phyloP scores from a whole-genome alignment of 2,113 vertebrate species.

The Pelodiscus sinensis region DNA sequence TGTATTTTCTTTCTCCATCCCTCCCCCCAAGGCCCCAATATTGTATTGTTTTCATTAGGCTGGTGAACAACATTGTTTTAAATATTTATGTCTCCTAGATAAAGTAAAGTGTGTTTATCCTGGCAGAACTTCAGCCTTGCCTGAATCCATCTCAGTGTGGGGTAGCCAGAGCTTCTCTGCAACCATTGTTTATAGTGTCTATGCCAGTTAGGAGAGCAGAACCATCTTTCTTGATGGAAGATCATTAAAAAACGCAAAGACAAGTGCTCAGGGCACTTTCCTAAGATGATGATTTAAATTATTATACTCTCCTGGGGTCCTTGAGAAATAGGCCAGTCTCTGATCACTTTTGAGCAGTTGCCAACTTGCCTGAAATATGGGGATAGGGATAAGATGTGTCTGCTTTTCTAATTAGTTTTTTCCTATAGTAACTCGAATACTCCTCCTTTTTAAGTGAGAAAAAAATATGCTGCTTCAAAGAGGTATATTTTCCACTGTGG shows the following conservation, averaged over 20 bases:
- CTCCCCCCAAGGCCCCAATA: no score
- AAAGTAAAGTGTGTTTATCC: constrained; percentile 44
- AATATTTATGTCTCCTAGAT: constrained; percentile 26
- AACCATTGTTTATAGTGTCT: constrained; percentile 47
- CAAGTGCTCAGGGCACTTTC: constrained; percentile 72
- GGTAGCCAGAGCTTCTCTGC: constrained; percentile 36
- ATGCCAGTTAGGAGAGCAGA: constrained; percentile 59
- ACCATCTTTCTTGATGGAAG: constrained; percentile 1
- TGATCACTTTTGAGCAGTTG: constrained; percentile 77
- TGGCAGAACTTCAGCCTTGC: constrained; percentile 54
- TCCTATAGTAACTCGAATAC: constrained; percentile 63
- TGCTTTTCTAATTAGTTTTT: constrained; percentile 79
- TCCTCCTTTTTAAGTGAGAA: constrained; percentile 71
- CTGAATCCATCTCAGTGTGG: constrained; percentile 31
- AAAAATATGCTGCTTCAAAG: constrained; percentile 66
- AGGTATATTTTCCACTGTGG: constrained; percentile 65
- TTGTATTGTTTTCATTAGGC: constrained; percentile 33
- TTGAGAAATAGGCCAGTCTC: constrained; percentile 78
- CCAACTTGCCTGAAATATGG: constrained; percentile 77
- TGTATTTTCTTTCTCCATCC: no score
- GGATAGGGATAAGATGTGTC: constrained; percentile 71
- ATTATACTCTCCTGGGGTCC: constrained; percentile 72
- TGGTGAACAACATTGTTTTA: constrained; percentile 29
- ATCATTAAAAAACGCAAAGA: constrained; percentile 60
- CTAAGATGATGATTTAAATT: constrained; percentile 78